Evolutionary conservation across 2,113 vertebrate species (phyloP).

Genomic region (Panthera uncia): DNA sequence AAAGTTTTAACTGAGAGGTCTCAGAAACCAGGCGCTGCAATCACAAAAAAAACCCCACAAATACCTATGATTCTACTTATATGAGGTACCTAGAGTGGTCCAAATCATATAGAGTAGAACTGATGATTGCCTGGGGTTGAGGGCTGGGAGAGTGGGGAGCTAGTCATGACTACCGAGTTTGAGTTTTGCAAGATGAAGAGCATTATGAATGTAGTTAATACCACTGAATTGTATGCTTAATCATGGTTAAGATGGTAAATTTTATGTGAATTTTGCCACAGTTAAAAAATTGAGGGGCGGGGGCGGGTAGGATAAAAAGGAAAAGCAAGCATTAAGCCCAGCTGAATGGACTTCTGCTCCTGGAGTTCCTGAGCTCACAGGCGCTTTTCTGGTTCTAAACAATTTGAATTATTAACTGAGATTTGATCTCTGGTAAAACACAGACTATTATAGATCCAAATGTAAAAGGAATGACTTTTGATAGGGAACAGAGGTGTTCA

Average conservation of each 20-base stretch:
- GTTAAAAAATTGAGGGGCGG: background rate
- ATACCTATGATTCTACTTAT: background rate
- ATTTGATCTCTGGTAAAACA: background rate
- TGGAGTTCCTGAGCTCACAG: background rate
- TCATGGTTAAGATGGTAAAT: background rate
- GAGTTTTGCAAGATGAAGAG: background rate
- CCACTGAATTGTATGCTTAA: background rate
- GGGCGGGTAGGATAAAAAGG: background rate
- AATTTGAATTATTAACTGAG: background rate
- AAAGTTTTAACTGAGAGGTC: background rate
- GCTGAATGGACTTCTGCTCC: background rate
- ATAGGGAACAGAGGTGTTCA: background rate
- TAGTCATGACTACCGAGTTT: background rate
- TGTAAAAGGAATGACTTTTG: background rate
- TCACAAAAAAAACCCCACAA: background rate
- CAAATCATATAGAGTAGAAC: background rate
- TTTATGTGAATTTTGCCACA: background rate
- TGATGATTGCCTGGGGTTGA: background rate
- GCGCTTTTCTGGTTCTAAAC: slow-evolving; percentile 18
- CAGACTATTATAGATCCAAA: background rate
- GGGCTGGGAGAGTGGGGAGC: too few relatives aligned
- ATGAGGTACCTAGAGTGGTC: background rate
- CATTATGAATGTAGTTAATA: background rate
- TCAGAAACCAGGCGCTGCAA: background rate
- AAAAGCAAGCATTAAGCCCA: background rate